These are phyloP conservation scores for Tonatia bakeri DNA, from an alignment of 2,113 vertebrate species.

Conservation along the genomic window DNA sequence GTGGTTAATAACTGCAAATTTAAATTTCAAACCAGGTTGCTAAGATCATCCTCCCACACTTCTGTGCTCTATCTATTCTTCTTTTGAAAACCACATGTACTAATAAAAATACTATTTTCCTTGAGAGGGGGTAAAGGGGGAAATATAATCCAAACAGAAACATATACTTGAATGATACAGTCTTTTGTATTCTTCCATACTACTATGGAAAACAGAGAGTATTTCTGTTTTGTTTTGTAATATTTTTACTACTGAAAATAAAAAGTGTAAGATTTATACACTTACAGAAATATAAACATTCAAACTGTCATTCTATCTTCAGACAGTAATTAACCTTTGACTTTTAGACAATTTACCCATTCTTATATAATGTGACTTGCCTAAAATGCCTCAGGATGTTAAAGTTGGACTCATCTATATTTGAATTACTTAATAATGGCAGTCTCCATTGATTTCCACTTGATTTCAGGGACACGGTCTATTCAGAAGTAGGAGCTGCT, in stretches of 20 bases:
- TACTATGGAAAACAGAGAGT: not conserved
- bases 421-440: not conserved
- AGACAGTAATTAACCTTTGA: not conserved
- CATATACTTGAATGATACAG: not conserved
- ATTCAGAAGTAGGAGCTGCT: not conserved
- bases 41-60: not conserved
- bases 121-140: not conserved
- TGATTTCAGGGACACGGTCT: not conserved
- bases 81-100: not conserved
- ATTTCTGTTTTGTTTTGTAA: not conserved
- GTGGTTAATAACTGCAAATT: not conserved
- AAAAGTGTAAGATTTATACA: not conserved
- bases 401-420: not conserved
- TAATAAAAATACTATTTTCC: constrained; percentile 11
- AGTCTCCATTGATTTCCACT: not conserved
- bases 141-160: not conserved
- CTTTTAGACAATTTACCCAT: not conserved
- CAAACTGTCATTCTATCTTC: not conserved
- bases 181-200: not conserved
- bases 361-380: not conserved
- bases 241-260: not conserved
- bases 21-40: not conserved
- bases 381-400: not conserved
- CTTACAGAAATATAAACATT: not conserved
- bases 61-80: not conserved